Base-by-base conservation (phyloP, 2,113 vertebrate species). In the Microtus pennsylvanicus region DNA sequence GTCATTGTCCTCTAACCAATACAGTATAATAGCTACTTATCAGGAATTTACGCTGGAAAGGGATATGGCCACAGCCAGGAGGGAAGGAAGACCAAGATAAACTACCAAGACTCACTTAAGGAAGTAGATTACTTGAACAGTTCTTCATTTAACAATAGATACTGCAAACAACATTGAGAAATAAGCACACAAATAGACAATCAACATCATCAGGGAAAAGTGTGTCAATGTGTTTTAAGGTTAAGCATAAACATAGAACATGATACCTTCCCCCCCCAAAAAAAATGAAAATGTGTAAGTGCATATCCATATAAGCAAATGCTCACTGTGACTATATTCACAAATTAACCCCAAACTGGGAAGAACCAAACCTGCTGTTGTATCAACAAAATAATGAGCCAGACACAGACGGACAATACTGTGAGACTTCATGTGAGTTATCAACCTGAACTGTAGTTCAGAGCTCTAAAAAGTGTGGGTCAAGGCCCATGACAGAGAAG, bases 81-180 rank as follows among this genome's bases (percentile, higher is more conserved):
- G 52, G 50, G 14, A 74, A 28, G 58, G 11, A 74, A 28, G 63
- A 86, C 55, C 85, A 45, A 58, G 35, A 50, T 14, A 87, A 94
- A 94, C 42, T 61, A 90, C 50, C 50, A 95, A 42, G 74, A 58
- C 14, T 94, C 33, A 78, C 24, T 95, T 58, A 58, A 58, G 55
- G 24, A 93, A 91, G 78, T 0, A 82, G 45, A 92, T 47, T 70
- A 74, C 63, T 16, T 89, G 17, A 88, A 55, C 7, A 77, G 19
- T 16, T 47, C 55, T 65, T 0, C n/a, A 77, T 50, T 63, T 65
- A 83, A n/a, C 77, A 83, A 96, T 8, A 91, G 35, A 77, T 45
- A 70, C 21, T 83, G 74, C 61, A 92, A 94, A 72, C 26, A 89
- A 28, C 3, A 83, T 45, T 38, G 70, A 63, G 72, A 91, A 85